A percentile compares a stretch with the other conserved stretches of the same genome.
These are phyloP conservation scores for Gasterosteus aculeatus DNA, from an alignment of 2,113 vertebrate species.

Conservation along the genomic window DNA sequence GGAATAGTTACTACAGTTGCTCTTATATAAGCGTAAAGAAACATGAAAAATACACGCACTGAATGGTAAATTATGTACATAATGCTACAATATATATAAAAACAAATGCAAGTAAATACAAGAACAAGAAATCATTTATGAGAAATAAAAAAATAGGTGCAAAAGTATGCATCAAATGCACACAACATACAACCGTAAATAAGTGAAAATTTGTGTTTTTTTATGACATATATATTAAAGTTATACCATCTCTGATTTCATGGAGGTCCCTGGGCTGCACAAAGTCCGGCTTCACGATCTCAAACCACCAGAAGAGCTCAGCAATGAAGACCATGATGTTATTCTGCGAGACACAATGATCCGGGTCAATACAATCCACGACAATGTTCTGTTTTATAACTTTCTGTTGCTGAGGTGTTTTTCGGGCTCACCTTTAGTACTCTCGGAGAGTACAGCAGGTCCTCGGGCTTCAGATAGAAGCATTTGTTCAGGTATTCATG, in stretches of 20 bases:
- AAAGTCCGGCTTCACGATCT: slow-evolving; percentile 92
- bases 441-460: slow-evolving; percentile 90
- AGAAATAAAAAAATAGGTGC: neutral
- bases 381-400: neutral
- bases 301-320: slow-evolving; percentile 98
- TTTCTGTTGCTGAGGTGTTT: neutral
- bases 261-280: slow-evolving; percentile 92
- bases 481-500: slow-evolving; percentile 90
- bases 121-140: no score
- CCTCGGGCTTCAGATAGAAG: slow-evolving; percentile 91
- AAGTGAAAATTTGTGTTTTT: neutral
- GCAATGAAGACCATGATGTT: slow-evolving; percentile 95
- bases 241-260: slow-evolving; percentile 90
- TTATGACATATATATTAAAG: neutral
- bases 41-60: no score
- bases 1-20: neutral
- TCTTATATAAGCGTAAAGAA: neutral
- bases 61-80: neutral
- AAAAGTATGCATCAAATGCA: neutral
- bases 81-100: neutral
- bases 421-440: slow-evolving; percentile 88
- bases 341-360: slow-evolving; percentile 75
- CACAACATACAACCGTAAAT: neutral
- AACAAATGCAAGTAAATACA: neutral
- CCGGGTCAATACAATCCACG: neutral